Evolutionary conservation across 2,888 invertebrate genomes (phyloP), one percentile per base, ranked within the genome.

Genomic region (Drosophila borborema): DNA sequence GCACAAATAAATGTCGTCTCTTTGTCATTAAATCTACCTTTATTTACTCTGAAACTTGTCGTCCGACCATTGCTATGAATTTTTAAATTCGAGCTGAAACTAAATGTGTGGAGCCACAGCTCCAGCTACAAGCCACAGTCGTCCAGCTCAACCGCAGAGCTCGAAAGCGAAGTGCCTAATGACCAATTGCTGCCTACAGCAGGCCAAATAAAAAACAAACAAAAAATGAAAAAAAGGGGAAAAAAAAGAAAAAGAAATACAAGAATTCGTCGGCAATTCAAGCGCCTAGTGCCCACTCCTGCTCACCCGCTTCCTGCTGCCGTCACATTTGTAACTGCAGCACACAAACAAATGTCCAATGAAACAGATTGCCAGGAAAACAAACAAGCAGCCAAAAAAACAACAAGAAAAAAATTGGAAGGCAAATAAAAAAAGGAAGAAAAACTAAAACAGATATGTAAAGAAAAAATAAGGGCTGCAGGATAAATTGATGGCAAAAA

Each of bases 261-360:
- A 72, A 43, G 45, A 46, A 53, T 51, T 2, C 56, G 4, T 1
- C 20, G n/a, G 20, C 55, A 41, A 31, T 43, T 31, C 20, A 20
- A 9, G 41, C 23, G 10, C 49, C n/a, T 43, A 20, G 43, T 16
- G 9, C 54, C 23, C 20, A 7, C 20, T 31, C 48, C 51, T 9
- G 5, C 36, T 6, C 4, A 9, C 14, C 9, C 38, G 38, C 10
- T 3, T 38, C 28, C 72, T 34, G 18, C 18, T 43, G 34, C 65
- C 55, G 28, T 23, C 55, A 81, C 72, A 81, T 73, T 76, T 78
- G 79, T 78, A 81, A 72, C 72, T 73, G 77, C 81, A 79, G 48
- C 74, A 82, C 81, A 86, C 76, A 85, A 80, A 65, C 86, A 86
- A 87, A 87, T 87, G 87, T 79, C 86, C 86, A 85, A 77, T 82